Percentiles rank a stretch among this genome's conserved stretches.
These are phyloP conservation scores for Bos javanicus DNA, from an alignment of 2,113 vertebrate species.

Conservation along the genomic window DNA sequence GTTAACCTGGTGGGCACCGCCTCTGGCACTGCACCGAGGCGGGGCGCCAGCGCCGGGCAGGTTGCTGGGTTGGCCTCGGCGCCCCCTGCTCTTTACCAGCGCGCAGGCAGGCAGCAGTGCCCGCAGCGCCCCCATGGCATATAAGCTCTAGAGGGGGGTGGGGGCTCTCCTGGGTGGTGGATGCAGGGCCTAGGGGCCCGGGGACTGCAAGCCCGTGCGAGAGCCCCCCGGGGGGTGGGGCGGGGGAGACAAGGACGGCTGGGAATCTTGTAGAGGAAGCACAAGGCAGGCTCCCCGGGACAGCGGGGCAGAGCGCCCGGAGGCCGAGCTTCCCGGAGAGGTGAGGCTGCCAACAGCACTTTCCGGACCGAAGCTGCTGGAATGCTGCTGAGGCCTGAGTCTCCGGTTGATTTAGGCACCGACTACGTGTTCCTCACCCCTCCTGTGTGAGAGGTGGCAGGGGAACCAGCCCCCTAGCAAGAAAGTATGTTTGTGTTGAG, in stretches of 20 bases:
- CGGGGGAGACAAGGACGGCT: neutral
- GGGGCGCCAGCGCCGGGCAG: neutral
- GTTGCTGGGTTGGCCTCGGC: neutral
- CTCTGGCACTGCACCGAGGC: slow-evolving; percentile 16
- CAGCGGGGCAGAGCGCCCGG: neutral
- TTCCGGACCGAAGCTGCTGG: neutral
- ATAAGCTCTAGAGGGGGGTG: neutral
- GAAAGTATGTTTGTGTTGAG: neutral
- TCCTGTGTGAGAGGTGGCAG: neutral
- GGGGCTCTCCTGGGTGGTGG: neutral
- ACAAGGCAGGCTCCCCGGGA: neutral
- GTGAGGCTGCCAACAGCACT: slow-evolving; percentile 40
- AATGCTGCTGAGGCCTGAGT: neutral
- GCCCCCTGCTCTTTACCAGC: neutral
- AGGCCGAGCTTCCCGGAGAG: slow-evolving; percentile 38
- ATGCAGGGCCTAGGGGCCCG: neutral
- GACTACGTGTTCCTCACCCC: neutral
- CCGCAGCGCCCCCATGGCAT: neutral
- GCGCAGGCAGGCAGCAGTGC: neutral
- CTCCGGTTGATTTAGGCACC: neutral
- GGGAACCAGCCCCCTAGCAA: neutral
- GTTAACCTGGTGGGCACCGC: slow-evolving; percentile 39
- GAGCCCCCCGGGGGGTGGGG: accelerated
- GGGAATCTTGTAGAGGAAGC: slow-evolving; percentile 49
- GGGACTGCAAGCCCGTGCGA: neutral